phyloP scores from a whole-genome alignment of 2,113 vertebrate genomes.

The Neofelis nebulosa region DNA sequence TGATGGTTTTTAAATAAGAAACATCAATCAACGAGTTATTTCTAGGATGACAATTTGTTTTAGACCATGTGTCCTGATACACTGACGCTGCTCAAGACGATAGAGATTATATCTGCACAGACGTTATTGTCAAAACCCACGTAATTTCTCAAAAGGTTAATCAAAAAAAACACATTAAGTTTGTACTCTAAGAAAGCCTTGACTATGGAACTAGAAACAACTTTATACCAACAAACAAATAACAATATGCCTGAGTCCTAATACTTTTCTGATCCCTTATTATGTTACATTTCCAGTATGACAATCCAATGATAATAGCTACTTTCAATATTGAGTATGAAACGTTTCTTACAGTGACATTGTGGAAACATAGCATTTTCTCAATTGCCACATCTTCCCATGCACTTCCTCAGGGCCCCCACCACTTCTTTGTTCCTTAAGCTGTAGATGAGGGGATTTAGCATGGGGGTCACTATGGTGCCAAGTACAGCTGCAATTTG shows the following conservation, averaged over 20 bases:
- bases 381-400: not conserved
- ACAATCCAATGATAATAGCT: not conserved
- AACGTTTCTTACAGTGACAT: not conserved
- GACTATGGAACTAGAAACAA: not conserved
- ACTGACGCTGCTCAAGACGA: not conserved
- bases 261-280: not conserved
- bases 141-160: not conserved
- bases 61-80: not conserved
- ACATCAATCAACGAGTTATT: not conserved
- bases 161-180: not conserved
- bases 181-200: not conserved
- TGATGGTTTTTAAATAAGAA: not conserved
- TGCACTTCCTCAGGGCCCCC: not conserved
- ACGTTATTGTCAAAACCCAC: not conserved
- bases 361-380: not conserved
- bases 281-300: not conserved
- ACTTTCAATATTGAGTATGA: not conserved
- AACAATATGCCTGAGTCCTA: not conserved
- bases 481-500: conserved; percentile 45
- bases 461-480: conserved; percentile 62
- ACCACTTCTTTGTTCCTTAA: conserved; percentile 66
- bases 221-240: no score
- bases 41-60: not conserved
- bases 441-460: conserved; percentile 19
- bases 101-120: not conserved